phyloP scores from a whole-genome alignment of 2,113 vertebrate species.

The Antigone vipio region DNA sequence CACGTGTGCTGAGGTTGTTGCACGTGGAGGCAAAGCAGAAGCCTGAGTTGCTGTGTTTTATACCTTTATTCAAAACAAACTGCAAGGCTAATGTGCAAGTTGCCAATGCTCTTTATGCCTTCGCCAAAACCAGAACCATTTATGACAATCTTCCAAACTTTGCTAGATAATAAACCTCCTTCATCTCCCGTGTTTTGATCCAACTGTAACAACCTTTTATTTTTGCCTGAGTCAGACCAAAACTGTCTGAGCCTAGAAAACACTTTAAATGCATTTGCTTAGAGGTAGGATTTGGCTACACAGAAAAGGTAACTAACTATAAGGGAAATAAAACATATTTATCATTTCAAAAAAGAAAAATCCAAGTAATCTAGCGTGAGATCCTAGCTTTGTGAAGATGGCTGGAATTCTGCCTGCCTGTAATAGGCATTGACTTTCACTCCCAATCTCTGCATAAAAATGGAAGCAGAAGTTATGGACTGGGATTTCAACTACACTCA shows the following conservation, averaged over 20 bases:
- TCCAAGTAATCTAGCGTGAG: background rate
- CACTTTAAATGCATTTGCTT: background rate
- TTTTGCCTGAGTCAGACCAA: background rate
- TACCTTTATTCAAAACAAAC: conserved; percentile 53
- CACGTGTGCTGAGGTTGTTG: background rate
- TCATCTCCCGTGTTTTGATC: background rate
- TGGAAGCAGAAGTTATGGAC: background rate
- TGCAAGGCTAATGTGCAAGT: background rate
- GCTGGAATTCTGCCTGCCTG: background rate
- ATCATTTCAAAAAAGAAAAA: background rate
- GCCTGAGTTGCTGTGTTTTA: background rate
- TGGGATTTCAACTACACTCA: background rate
- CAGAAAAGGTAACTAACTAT: background rate
- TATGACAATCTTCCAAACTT: background rate
- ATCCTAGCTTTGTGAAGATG: background rate
- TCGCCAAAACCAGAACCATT: background rate
- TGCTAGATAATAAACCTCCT: background rate
- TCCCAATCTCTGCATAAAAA: background rate
- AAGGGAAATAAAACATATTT: background rate
- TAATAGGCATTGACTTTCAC: background rate
- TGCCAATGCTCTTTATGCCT: background rate
- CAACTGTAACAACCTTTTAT: background rate
- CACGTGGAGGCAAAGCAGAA: background rate
- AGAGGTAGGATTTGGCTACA: background rate
- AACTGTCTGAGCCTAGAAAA: background rate